phyloP scores from a whole-genome alignment of 2,113 vertebrate genomes.

The Tachysurus vachellii region DNA sequence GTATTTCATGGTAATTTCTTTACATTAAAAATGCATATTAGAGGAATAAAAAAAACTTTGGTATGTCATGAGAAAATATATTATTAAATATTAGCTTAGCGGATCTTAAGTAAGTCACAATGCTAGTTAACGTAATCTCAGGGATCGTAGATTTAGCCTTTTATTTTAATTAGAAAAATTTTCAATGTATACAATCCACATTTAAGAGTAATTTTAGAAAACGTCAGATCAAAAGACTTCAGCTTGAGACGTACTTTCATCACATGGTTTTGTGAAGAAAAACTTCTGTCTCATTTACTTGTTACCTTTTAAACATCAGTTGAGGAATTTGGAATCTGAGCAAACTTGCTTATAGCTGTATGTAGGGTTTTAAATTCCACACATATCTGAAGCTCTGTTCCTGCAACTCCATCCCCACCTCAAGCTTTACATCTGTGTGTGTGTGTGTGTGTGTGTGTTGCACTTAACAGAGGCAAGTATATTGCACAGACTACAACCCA shows the following conservation, averaged over 20 bases:
- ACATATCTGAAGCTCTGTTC: constrained; percentile 36
- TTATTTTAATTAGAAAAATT: not conserved
- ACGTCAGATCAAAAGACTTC: not conserved
- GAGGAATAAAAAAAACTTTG: too few relatives aligned
- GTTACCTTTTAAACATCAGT: not conserved
- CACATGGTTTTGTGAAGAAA: not conserved
- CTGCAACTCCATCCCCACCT: not conserved
- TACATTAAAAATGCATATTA: too few relatives aligned
- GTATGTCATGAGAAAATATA: too few relatives aligned
- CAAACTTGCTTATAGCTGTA: constrained; percentile 46
- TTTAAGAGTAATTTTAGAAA: not conserved
- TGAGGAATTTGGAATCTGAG: constrained; percentile 61
- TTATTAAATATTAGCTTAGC: too few relatives aligned
- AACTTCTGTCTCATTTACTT: not conserved
- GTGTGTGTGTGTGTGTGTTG: not conserved
- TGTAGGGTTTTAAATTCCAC: constrained; percentile 33
- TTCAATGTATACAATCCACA: not conserved
- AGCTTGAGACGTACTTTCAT: not conserved
- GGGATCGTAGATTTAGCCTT: not conserved
- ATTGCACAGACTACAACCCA: not conserved
- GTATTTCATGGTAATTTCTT: too few relatives aligned
- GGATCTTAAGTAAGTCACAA: not conserved
- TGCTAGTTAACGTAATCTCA: not conserved
- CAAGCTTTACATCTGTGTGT: not conserved
- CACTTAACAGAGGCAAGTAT: not conserved